Percentiles rank a stretch among this genome's conserved stretches.
Conservation (phyloP, 2,113 vertebrate species). For the Sprattus sprattus region DNA sequence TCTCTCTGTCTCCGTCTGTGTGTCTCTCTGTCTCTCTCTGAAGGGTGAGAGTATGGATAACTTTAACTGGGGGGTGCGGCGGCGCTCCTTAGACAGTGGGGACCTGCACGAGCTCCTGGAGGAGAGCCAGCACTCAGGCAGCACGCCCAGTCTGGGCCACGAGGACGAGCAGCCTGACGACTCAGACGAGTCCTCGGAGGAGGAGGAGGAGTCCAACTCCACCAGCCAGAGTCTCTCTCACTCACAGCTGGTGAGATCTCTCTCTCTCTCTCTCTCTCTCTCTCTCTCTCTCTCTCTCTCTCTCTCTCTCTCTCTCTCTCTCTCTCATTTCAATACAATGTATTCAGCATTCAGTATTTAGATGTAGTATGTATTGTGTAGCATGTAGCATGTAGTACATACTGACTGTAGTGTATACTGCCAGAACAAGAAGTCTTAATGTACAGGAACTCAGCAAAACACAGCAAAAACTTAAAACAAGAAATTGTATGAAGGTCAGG, state of each 20-base stretch:
- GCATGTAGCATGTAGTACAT: no score
- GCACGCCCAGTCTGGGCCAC: constrained; percentile 87
- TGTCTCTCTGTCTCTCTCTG: constrained; percentile 43
- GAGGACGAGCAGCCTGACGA: constrained; percentile 81
- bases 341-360: no score
- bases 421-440: no score
- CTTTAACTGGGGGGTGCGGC: constrained; percentile 98
- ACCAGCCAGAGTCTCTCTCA: constrained; percentile 92
- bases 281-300: neutral
- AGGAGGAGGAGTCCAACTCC: constrained; percentile 90
- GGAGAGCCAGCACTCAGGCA: constrained; percentile 90
- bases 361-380: no score
- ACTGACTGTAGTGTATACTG: no score
- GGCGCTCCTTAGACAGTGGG: constrained; percentile 93
- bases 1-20: neutral
- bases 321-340: neutral
- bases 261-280: neutral
- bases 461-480: no score
- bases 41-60: constrained; percentile 97
- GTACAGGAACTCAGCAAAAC: no score
- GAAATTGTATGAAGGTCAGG: no score
- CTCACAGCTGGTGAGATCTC: constrained; percentile 81
- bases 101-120: constrained; percentile 94
- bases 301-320: constrained; percentile 69
- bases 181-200: constrained; percentile 94